Conservation (phyloP, 2,797 vertebrate species). For the Enteromius trimaculatus region DNA sequence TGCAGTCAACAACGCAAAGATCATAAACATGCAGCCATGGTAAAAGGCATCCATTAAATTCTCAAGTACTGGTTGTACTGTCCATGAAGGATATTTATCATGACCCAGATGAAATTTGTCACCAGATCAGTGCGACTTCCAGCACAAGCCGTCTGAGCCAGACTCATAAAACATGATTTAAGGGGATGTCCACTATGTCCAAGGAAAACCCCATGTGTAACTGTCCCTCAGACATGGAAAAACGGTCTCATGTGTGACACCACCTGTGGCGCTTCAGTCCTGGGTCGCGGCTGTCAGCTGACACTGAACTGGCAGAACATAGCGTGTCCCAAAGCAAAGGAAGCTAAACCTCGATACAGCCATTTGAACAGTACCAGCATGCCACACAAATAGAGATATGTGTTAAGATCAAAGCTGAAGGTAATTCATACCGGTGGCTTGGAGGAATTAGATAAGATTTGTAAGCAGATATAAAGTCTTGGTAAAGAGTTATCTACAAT, state of each 20-base stretch:
- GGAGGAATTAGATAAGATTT: constrained; percentile 37
- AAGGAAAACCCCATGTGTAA: constrained; percentile 64
- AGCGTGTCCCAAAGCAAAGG: constrained; percentile 71
- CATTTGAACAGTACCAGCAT: constrained; percentile 63
- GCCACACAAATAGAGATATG: neutral
- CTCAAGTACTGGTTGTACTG: constrained; percentile 36
- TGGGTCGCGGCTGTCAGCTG: constrained; percentile 74
- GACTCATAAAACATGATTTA: constrained; percentile 37
- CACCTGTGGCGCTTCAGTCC: constrained; percentile 61
- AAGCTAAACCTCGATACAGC: constrained; percentile 74
- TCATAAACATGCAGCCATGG: neutral
- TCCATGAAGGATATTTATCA: constrained; percentile 21
- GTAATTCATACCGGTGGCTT: constrained; percentile 30
- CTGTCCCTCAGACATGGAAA: constrained; percentile 60
- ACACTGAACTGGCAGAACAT: constrained; percentile 77
- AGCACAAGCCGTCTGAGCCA: constrained; percentile 27
- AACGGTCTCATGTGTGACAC: constrained; percentile 66
- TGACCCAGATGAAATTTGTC: constrained; percentile 19
- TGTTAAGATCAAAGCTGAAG: constrained; percentile 31
- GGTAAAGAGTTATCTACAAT: constrained; percentile 25
- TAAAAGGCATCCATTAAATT: constrained; percentile 1
- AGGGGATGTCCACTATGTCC: constrained; percentile 32
- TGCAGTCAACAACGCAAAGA: neutral
- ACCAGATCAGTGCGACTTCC: constrained; percentile 39
- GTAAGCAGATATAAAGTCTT: constrained; percentile 31